These are phyloP conservation scores for Sandelia bainsii DNA, from an alignment of 2,797 vertebrate species.

Conservation along the genomic window DNA sequence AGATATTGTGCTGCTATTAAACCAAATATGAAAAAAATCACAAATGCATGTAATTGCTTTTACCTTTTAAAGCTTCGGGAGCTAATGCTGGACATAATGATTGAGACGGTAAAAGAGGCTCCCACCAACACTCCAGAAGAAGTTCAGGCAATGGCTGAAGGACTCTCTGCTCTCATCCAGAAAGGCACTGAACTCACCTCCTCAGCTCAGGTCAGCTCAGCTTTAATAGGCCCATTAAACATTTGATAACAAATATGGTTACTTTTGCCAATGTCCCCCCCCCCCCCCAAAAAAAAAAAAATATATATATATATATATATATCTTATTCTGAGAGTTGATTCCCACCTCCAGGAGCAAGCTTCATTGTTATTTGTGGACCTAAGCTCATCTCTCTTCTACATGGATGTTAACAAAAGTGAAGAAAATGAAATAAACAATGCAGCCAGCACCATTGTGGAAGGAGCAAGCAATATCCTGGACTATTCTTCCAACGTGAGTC, in stretches of 20 bases:
- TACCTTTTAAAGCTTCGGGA: conserved; percentile 85
- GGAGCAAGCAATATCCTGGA: conserved; percentile 85
- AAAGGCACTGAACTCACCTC: conserved; percentile 82
- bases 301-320: neutral
- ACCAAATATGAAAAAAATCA: too few relatives aligned
- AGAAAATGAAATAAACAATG: conserved; percentile 60
- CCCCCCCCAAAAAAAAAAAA: too few relatives aligned
- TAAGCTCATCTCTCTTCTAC: conserved; percentile 83
- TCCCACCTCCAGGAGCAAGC: conserved; percentile 79
- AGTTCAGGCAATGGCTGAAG: conserved; percentile 80
- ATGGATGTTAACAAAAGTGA: conserved; percentile 42
- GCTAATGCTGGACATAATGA: conserved; percentile 83
- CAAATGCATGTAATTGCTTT: neutral
- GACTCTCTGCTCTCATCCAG: conserved; percentile 81
- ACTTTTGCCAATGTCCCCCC: neutral
- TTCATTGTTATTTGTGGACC: conserved; percentile 72
- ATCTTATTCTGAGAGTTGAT: neutral
- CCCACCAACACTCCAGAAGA: conserved; percentile 70
- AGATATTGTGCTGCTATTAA: too few relatives aligned
- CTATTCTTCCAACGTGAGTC: conserved; percentile 71
- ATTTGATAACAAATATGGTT: neutral
- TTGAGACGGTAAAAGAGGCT: conserved; percentile 42
- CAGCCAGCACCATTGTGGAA: conserved; percentile 79
- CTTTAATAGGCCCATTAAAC: neutral
- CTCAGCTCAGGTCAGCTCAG: conserved; percentile 83